Conservation (phyloP, 2,888 invertebrate genomes). For the Pammene aurita region DNA sequence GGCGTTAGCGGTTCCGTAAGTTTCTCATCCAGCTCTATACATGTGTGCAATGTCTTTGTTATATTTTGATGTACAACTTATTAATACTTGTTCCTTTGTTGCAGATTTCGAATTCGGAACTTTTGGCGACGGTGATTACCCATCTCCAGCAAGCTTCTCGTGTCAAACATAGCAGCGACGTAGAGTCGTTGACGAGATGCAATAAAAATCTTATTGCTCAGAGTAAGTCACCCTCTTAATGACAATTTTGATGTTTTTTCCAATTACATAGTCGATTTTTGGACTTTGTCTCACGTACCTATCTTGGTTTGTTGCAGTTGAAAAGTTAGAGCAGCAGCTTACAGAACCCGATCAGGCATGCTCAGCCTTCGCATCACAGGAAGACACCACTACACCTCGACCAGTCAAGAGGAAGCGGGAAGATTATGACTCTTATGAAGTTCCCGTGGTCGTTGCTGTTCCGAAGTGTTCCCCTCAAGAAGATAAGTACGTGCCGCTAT, state of each 20-base stretch:
- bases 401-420: no score
- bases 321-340: not conserved
- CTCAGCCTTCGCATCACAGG: no score
- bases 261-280: not conserved
- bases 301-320: slow-evolving; percentile 2
- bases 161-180: not conserved
- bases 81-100: not conserved
- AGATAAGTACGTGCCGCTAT: no score
- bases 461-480: no score
- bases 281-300: not conserved
- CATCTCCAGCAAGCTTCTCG: not conserved
- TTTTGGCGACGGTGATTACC: not conserved
- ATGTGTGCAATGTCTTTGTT: not conserved
- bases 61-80: not conserved
- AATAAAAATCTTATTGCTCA: slow-evolving; percentile 4
- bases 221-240: not conserved
- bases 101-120: slow-evolving; percentile 6
- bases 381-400: no score
- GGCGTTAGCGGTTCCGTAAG: not conserved
- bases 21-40: not conserved
- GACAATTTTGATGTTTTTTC: not conserved
- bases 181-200: not conserved
- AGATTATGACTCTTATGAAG: no score
- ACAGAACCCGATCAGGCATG: not conserved
- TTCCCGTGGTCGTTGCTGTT: no score